Evolutionary conservation across 1,140 invertebrate genomes (phyloP).

Genomic region (Telenomus remus): DNA sequence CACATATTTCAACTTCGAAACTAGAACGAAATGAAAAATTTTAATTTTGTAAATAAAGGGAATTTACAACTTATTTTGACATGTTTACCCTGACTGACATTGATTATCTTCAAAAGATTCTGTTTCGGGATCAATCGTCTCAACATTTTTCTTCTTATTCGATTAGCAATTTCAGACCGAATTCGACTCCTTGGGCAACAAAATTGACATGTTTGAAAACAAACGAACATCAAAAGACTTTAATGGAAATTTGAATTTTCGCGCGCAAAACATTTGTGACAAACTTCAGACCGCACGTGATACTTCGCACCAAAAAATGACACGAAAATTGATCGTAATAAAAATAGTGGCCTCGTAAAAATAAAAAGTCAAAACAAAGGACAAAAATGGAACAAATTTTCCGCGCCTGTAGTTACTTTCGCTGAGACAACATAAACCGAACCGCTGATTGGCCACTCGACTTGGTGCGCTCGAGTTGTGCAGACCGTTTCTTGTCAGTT

Average conservation of each 20-base stretch:
- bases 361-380: background rate
- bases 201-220: too few species aligned
- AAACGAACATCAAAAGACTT: too few species aligned
- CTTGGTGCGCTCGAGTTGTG: background rate
- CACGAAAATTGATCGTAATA: conserved; percentile 15
- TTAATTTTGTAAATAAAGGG: too few species aligned
- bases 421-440: background rate
- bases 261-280: background rate
- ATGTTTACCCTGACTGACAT: too few species aligned
- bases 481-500: background rate
- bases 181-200: too few species aligned
- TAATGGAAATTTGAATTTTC: conserved; percentile 6
- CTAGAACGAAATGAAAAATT: too few species aligned
- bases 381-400: conserved; percentile 2
- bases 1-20: background rate
- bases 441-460: background rate
- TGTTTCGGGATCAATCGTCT: too few species aligned
- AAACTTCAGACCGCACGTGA: background rate
- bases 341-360: background rate
- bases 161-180: too few species aligned
- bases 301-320: background rate
- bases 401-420: background rate
- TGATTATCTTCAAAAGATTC: too few species aligned
- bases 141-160: too few species aligned
- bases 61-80: too few species aligned